Conservation (phyloP, 2,797 vertebrate genomes). For the Helostoma temminkii region DNA sequence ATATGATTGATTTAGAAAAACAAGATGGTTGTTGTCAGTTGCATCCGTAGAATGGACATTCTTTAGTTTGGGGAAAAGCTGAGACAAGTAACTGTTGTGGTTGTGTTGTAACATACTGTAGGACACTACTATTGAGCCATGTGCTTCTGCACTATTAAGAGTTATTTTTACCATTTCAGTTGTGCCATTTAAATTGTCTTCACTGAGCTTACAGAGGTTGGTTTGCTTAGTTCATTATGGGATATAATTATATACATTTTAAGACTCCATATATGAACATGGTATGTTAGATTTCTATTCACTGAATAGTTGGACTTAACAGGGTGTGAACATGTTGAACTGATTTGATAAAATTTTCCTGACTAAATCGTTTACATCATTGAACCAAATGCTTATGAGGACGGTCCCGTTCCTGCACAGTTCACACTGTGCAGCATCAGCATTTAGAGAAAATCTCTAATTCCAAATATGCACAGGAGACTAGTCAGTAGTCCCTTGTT, state of each 20-base stretch:
- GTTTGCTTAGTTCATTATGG: constrained; percentile 47
- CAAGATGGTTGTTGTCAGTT: no score
- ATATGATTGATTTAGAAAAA: background rate
- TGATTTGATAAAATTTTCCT: no score
- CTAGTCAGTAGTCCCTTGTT: background rate
- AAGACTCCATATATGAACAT: no score
- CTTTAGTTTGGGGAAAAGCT: no score
- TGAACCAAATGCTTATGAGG: no score
- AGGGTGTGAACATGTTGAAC: background rate
- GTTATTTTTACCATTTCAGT: constrained; percentile 31
- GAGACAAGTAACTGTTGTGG: no score
- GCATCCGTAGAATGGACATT: no score
- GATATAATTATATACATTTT: no score
- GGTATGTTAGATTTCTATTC: background rate
- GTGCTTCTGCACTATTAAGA: constrained; percentile 26
- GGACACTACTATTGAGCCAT: background rate
- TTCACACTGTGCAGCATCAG: background rate
- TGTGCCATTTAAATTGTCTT: constrained; percentile 32
- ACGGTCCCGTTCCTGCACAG: no score
- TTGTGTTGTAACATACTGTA: background rate
- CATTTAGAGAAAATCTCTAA: constrained; percentile 8
- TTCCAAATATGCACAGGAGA: constrained; percentile 2
- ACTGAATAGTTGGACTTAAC: background rate
- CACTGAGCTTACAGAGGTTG: constrained; percentile 21
- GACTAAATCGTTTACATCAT: no score